Evolutionary conservation across 2,888 invertebrate species (phyloP), one percentile per base, ranked within the genome.

Genomic region (Caenorhabditis zanzibari): DNA sequence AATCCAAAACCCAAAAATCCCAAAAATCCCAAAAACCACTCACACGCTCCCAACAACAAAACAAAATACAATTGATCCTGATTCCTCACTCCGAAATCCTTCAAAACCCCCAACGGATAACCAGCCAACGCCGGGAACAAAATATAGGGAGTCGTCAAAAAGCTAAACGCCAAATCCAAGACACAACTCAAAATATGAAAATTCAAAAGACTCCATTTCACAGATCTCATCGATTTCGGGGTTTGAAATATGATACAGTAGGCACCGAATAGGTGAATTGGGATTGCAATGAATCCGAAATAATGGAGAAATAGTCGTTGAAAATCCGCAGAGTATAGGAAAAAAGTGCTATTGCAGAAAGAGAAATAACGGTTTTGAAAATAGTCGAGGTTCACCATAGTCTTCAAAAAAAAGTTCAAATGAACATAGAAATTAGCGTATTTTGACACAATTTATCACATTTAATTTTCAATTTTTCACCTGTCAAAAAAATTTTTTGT

Each of bases 221-320:
- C 28, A n/a, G 24, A 66, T 66, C 32, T 66, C 66, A 66, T 66
- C 1, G 66, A 49, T 6, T 12, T 6, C n/a, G 79, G 79, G 6
- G 79, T 72, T 19, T 66, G 54, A 24, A 72, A 63, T 2, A 79
- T 26, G 22, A 79, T 64, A 72, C 79, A 79, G 35, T 66, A 79
- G n/a, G 47, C 71, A 22, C 71, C 79, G 22, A 54, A 64, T 0
- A 72, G 7, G 26, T 72, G 64, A 14, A 63, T 24, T 19, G 79
- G 79, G 24, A 79, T 66, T 1, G 66, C 66, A 2, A 66, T 28
- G n/a, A 66, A 66, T n/a, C 66, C 66, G 12, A 66, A 66, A 52
- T 32, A 66, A 66, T 66, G 66, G 32, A 66, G 66, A 22, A 49
- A 66, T 14, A 49, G 14, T 0, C 28, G 26, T 35, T 66, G 66